Evolutionary conservation across 2,888 invertebrate species (phyloP).

Genomic region (Heteromurus nitidus): DNA sequence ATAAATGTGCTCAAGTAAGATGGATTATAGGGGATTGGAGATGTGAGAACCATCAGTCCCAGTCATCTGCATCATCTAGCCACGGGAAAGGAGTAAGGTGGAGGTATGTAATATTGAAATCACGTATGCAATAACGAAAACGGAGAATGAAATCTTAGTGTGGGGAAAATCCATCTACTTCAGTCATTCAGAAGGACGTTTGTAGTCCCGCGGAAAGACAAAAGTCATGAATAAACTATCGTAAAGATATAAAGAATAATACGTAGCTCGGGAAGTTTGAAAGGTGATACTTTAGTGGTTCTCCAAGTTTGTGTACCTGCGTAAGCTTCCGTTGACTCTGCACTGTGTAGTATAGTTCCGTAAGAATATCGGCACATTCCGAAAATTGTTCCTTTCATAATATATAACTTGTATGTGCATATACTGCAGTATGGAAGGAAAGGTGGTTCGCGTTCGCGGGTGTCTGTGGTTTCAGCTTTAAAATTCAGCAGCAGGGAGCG

Average conservation of each 20-base stretch:
- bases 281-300: constrained; percentile 8
- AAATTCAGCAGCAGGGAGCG: constrained; percentile 37
- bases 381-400: background rate
- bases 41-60: too few relatives aligned
- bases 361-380: background rate
- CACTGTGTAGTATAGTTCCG: too few relatives aligned
- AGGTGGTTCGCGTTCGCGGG: background rate
- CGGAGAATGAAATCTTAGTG: background rate
- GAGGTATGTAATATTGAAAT: background rate
- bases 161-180: background rate
- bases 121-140: background rate
- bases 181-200: background rate
- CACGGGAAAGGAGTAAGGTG: background rate
- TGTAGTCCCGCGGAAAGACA: background rate
- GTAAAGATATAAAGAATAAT: background rate
- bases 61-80: too few relatives aligned
- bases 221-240: constrained; percentile 16
- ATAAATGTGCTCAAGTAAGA: constrained; percentile 3
- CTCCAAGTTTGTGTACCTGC: too few relatives aligned
- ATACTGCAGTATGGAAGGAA: background rate
- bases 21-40: constrained; percentile 8
- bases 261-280: constrained; percentile 4
- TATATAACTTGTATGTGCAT: background rate
- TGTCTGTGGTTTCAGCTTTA: constrained; percentile 36
- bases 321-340: too few relatives aligned